Conservation (phyloP, 2,797 vertebrate species). For the Enteromius fasciolatus region DNA sequence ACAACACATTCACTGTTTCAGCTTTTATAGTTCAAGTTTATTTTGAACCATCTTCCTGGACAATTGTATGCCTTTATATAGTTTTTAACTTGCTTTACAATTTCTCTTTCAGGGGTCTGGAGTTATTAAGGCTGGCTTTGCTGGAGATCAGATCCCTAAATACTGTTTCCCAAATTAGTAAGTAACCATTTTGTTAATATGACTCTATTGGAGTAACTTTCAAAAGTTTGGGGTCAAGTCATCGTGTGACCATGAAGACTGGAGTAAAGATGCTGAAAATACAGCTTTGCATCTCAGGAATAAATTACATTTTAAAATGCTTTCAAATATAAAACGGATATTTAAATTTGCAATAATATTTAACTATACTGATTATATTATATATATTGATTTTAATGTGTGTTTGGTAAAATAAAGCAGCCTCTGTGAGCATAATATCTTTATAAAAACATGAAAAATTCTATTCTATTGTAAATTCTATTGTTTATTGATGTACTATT, state of each 20-base stretch:
- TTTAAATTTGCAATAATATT: background rate
- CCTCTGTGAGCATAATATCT: background rate
- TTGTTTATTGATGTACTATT: background rate
- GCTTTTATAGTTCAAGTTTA: background rate
- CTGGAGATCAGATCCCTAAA: slow-evolving; percentile 92
- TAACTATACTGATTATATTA: background rate
- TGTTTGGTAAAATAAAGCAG: background rate
- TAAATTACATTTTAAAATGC: background rate
- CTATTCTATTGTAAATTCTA: background rate
- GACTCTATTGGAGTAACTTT: background rate
- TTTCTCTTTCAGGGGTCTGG: slow-evolving; percentile 81
- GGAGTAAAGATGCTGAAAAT: background rate
- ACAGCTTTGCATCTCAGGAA: background rate
- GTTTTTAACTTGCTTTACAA: background rate
- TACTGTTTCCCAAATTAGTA: slow-evolving; percentile 93
- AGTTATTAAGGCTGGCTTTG: slow-evolving; percentile 90
- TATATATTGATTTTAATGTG: too few relatives aligned
- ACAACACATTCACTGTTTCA: slow-evolving; percentile 16
- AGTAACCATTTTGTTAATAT: slow-evolving; percentile 63
- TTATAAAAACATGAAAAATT: background rate
- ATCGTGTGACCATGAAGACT: background rate
- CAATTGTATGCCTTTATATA: background rate
- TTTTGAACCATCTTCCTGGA: background rate
- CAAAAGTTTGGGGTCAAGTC: background rate
- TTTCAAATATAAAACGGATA: background rate